phyloP scores from a whole-genome alignment of 2,113 vertebrate genomes.

The Lynx canadensis region DNA sequence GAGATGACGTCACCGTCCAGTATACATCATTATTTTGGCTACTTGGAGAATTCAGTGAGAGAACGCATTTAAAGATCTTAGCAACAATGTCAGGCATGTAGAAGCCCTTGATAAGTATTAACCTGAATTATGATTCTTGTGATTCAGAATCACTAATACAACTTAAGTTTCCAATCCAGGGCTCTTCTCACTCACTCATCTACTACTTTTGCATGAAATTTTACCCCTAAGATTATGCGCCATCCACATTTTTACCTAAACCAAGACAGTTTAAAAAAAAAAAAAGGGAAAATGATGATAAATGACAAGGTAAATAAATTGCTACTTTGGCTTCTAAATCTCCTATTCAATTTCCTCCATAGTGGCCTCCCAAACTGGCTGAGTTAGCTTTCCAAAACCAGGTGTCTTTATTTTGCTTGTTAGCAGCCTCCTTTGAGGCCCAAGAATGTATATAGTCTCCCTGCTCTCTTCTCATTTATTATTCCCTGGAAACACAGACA shows the following conservation, averaged over 20 bases:
- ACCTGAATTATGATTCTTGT: not conserved
- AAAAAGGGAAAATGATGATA: not conserved
- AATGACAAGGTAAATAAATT: not conserved
- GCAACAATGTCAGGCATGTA: not conserved
- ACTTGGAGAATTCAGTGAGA: not conserved
- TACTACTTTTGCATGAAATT: not conserved
- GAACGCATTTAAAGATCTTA: not conserved
- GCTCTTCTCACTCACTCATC: not conserved
- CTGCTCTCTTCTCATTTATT: not conserved
- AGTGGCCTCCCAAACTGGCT: not conserved
- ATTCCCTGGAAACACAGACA: slow-evolving; percentile 36
- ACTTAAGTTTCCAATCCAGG: not conserved
- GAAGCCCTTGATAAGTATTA: not conserved
- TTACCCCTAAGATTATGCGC: not conserved
- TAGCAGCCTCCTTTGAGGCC: not conserved
- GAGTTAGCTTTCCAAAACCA: not conserved
- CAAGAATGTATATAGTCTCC: not conserved
- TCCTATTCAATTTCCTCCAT: not conserved
- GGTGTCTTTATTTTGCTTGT: not conserved
- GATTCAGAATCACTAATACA: not conserved
- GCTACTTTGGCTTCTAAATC: not conserved
- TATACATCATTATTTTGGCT: not conserved
- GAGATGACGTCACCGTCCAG: not conserved
- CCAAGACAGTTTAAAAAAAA: not conserved
- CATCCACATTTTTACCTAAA: not conserved